A percentile compares a stretch with the other conserved stretches of the same genome.
These are phyloP conservation scores for Clivina fossor DNA, from an alignment of 2,888 invertebrate genomes.

Conservation along the genomic window DNA sequence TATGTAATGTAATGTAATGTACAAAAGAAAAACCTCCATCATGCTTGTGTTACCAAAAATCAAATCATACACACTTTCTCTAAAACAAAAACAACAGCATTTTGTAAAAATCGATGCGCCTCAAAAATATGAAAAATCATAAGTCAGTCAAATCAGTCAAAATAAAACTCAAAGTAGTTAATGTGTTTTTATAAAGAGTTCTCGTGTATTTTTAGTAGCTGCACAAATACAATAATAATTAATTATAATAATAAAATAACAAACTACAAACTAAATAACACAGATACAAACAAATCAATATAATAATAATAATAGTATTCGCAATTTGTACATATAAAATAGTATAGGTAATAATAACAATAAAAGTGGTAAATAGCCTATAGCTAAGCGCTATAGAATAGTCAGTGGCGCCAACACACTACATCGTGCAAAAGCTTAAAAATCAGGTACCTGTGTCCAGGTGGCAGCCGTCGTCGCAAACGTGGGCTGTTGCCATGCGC, in stretches of 20 bases:
- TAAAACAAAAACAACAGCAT: conserved; percentile 26
- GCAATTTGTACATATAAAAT: conserved; percentile 22
- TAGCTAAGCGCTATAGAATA: no score
- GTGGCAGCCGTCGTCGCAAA: conserved; percentile 48
- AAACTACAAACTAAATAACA: conserved; percentile 31
- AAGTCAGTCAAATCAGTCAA: conserved; percentile 5
- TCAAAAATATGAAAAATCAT: background rate
- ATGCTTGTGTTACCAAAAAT: conserved; percentile 27
- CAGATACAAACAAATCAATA: conserved; percentile 28
- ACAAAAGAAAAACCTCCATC: background rate
- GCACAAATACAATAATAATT: conserved; percentile 29
- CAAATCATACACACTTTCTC: conserved; percentile 19
- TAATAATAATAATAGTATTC: conserved; percentile 11
- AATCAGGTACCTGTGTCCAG: conserved; percentile 57
- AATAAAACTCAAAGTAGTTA: conserved; percentile 15
- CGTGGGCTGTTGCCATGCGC: conserved; percentile 46
- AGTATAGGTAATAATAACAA: no score
- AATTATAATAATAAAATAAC: conserved; percentile 25
- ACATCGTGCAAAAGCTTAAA: conserved; percentile 25
- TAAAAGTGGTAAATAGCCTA: no score
- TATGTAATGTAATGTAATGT: conserved; percentile 2
- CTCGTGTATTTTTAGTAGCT: conserved; percentile 28
- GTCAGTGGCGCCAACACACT: conserved; percentile 13
- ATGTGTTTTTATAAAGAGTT: conserved; percentile 8
- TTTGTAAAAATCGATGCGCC: conserved; percentile 20